Percentiles rank a stretch among this genome's conserved stretches.
Evolutionary conservation across 1,140 invertebrate species (phyloP).

Genomic region (Ceratina australensis): DNA sequence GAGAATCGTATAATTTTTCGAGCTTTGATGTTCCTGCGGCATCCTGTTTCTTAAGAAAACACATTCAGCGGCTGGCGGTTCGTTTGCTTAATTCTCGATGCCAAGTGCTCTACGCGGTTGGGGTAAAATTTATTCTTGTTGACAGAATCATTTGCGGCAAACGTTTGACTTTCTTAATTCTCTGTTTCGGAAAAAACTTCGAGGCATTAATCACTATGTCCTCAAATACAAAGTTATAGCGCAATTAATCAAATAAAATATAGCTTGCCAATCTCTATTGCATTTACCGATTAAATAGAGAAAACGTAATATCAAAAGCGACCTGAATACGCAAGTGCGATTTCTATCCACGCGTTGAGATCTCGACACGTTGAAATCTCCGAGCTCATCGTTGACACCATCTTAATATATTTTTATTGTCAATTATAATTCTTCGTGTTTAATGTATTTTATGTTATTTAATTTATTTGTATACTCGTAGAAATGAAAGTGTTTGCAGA

Average conservation of each 20-base stretch:
- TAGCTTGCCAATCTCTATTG: too few species aligned
- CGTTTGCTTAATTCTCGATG: conserved; percentile 28
- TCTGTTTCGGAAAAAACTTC: neutral
- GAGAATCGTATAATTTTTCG: neutral
- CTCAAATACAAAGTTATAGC: too few species aligned
- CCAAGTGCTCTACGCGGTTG: neutral
- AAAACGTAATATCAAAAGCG: neutral
- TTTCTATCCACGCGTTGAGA: conserved; percentile 15
- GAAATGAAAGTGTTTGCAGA: neutral
- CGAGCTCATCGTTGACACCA: too few species aligned
- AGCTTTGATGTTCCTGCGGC: conserved; percentile 31
- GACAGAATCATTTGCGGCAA: conserved; percentile 6
- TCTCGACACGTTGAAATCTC: neutral
- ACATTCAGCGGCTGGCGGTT: conserved; percentile 8
- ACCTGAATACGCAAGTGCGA: too few species aligned
- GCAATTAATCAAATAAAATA: too few species aligned
- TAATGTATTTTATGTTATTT: too few species aligned
- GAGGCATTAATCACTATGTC: too few species aligned
- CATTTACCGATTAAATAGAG: too few species aligned
- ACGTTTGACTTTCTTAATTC: neutral
- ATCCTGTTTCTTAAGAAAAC: conserved; percentile 38
- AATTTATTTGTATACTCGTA: too few species aligned
- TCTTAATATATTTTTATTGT: too few species aligned
- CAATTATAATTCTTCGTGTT: too few species aligned
- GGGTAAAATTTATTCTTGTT: conserved; percentile 11